Evolutionary conservation across 2,888 invertebrate genomes (phyloP), one percentile per base, ranked within the genome.

Genomic region (Epinotia nisella): DNA sequence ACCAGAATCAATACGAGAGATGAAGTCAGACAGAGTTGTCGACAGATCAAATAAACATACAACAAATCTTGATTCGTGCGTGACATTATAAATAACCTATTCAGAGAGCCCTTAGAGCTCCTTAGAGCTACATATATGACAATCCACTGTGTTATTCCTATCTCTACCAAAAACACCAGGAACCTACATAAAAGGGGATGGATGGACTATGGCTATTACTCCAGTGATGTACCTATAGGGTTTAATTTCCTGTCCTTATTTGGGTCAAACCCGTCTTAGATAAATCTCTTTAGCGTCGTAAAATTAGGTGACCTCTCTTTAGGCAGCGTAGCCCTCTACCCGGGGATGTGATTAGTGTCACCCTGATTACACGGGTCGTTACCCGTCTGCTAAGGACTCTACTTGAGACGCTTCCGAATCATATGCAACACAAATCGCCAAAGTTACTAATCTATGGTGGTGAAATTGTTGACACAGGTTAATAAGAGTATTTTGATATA

Each of bases 291-390:
- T n/a, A 17, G 58, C 15, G 21, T 51, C 5, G 58, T 49, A 59
- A 58, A 64, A 65, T 59, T 35, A 58, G 64, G 70, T 65, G 70
- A 71, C 64, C 70, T 21, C 58, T 19, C 17, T 45, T 59, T 51
- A 49, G 21, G 5, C 10, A 29, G 24, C 19, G 29, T 7, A 5
- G 24, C 24, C 29, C 62, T 15, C n/a, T 0, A 11, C 45, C 41
- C 11, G 51, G 60, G 15, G 13, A 61, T 41, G 53, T 61, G 41
- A 62, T 70, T 70, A 69, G 45, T 39, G 45, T 4, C 21, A 45
- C 61, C 41, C 21, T 15, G 13, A 62, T 70, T 55, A 55, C 17
- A 53, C 29, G 39, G 55, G 29, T 10, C 17, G 35, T 59, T 41
- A 55, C 15, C 21, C 66, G 55, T 41, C 41, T 21, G 19, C 66